Evolutionary conservation across 1,140 invertebrate genomes (phyloP), one percentile per base, ranked within the genome.

Genomic region (Whitmania pigra): DNA sequence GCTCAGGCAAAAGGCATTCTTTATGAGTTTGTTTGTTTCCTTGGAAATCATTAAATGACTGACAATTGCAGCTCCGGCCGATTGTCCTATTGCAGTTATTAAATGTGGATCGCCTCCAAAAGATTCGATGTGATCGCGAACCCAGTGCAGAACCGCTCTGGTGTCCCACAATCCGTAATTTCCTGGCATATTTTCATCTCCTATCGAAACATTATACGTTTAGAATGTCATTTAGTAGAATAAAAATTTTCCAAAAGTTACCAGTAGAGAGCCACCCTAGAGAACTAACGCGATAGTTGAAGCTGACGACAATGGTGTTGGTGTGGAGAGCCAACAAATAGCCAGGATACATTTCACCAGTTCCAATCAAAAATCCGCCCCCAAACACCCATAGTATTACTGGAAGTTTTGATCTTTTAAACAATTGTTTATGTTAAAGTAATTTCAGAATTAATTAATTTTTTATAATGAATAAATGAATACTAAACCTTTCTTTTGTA

Each of bases 141-240:
- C 72, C 93, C 92, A 95, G 74, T 89, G 86, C 73, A 97, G 88
- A 1, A 93, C 94, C 78, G 94, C 75, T 0, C 90, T 88, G 83
- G 95, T 92, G 83, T 97, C 94, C 88, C 90, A 81, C 36, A 87
- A 77, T 27, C 86, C 86, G 74, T 80, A 78, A 75, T 87, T 87
- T 22, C 86, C 86, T 18, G 80, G 78, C 5, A 72, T n/a, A 11
- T 60, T 54, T 7, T 70, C 57, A 53, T 75, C 92, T 0, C 86
- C 90, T 2, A 92, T 94, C 57, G 90, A 1, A 49, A 49, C 11
- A 49, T 49, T 15, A 1, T 49, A 15, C 3, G 9, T 49, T 4
- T 91, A 0, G 94, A 63, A 63, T 27, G n/a, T 57, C 25, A 57
- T 27, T 27, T 27, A 63, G 18, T 63, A 63, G 15, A n/a, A n/a